Evolutionary conservation across 2,113 vertebrate species (phyloP).

Genomic region (Gulo gulo): DNA sequence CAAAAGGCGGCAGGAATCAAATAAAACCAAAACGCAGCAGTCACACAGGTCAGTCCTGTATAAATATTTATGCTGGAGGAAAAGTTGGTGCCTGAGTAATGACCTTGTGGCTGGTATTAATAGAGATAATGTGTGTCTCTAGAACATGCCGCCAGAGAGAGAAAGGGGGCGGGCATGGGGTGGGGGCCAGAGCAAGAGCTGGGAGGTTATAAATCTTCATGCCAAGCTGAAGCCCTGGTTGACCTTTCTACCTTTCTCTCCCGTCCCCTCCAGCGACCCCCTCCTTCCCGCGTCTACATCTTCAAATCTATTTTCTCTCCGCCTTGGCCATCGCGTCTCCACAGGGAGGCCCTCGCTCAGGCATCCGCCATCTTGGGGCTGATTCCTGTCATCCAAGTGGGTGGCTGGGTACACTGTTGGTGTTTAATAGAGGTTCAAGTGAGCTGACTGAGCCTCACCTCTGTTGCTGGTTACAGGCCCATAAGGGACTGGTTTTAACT

Average conservation of each 20-base stretch:
- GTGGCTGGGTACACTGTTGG: neutral
- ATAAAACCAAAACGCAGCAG: slow-evolving; percentile 86
- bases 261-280: neutral
- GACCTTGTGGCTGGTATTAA: slow-evolving; percentile 89
- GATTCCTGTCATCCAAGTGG: neutral
- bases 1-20: slow-evolving; percentile 89
- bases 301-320: slow-evolving; percentile 39
- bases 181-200: slow-evolving; percentile 46
- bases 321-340: slow-evolving; percentile 42
- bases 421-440: too few relatives aligned
- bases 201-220: slow-evolving; percentile 81
- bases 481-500: neutral
- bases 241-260: slow-evolving; percentile 78
- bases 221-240: slow-evolving; percentile 65
- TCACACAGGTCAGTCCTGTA: slow-evolving; percentile 85
- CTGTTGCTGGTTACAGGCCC: neutral
- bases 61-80: slow-evolving; percentile 90
- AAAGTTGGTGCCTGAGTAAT: slow-evolving; percentile 87
- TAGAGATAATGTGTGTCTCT: slow-evolving; percentile 87
- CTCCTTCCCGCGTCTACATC: neutral
- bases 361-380: neutral
- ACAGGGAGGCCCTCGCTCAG: neutral
- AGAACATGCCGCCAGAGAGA: slow-evolving; percentile 82
- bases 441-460: neutral
- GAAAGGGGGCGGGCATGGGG: slow-evolving; percentile 56